Conservation (phyloP, 2,113 vertebrate species). For the Pogonocichla stellata region DNA sequence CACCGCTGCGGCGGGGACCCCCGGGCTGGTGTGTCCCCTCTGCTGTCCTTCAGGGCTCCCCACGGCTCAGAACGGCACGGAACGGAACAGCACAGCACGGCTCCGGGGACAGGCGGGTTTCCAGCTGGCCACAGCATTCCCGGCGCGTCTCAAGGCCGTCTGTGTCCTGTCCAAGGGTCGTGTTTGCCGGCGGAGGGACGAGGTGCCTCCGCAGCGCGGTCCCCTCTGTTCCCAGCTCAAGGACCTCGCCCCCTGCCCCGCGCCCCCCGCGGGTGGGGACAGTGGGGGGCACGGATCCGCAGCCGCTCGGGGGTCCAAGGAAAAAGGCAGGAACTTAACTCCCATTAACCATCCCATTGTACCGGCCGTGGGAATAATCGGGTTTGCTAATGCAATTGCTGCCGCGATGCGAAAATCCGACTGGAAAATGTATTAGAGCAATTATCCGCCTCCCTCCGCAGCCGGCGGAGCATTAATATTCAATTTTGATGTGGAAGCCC, state of each 20-base stretch:
- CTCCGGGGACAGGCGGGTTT: neutral
- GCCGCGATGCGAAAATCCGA: constrained; percentile 50
- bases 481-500: constrained; percentile 67
- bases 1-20: neutral
- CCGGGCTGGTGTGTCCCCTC: rapidly evolving
- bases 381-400: constrained; percentile 62
- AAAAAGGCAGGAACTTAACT: constrained; percentile 18
- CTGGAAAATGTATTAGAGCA: constrained; percentile 72
- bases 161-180: neutral
- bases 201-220: neutral
- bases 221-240: neutral
- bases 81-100: neutral
- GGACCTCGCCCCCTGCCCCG: neutral
- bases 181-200: neutral
- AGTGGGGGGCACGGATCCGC: rapidly evolving
- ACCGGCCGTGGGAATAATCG: constrained; percentile 32
- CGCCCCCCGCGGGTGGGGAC: neutral
- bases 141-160: neutral
- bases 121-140: neutral
- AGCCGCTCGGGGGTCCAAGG: neutral
- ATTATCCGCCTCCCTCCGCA: constrained; percentile 60
- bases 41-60: neutral
- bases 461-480: constrained; percentile 68
- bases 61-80: neutral
- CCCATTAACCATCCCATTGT: constrained; percentile 25